A percentile compares a stretch with the other conserved stretches of the same genome.
Conservation (phyloP, 2,113 vertebrate genomes). For the Cynopterus brachyotis region DNA sequence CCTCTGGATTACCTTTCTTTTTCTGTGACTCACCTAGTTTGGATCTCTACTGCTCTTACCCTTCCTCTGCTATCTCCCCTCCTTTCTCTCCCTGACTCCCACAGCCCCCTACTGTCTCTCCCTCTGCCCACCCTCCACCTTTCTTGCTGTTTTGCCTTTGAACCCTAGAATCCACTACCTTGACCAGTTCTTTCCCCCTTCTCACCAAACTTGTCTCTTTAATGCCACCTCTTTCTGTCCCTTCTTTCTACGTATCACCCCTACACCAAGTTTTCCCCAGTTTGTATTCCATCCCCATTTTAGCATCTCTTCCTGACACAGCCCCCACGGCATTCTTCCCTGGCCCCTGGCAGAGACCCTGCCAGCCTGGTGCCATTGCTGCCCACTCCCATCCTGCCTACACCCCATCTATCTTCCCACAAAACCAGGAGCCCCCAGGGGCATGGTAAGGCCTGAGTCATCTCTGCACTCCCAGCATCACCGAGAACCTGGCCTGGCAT, state of each 20-base stretch:
- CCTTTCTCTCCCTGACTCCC: too few relatives aligned
- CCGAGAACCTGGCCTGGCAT: background rate
- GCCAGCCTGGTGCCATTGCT: accelerated
- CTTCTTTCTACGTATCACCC: background rate
- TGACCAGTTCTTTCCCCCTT: background rate
- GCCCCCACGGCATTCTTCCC: background rate
- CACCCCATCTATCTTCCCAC: background rate
- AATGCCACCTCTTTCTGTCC: too few relatives aligned
- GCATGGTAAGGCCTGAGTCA: background rate
- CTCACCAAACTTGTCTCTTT: background rate
- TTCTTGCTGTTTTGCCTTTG: background rate
- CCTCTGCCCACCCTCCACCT: background rate
- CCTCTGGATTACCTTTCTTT: background rate
- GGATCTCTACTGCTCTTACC: background rate
- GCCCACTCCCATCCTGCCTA: too few relatives aligned
- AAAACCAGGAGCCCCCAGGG: background rate
- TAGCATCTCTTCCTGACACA: background rate
- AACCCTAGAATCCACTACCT: background rate
- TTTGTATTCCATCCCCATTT: background rate
- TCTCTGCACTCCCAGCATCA: background rate
- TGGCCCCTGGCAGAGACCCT: background rate
- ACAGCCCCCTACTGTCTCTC: too few relatives aligned
- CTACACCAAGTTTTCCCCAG: background rate
- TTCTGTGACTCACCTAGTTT: background rate
- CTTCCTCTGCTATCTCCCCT: background rate